Evolutionary conservation across 2,888 invertebrate species (phyloP).

Genomic region (Lamproptera curius): DNA sequence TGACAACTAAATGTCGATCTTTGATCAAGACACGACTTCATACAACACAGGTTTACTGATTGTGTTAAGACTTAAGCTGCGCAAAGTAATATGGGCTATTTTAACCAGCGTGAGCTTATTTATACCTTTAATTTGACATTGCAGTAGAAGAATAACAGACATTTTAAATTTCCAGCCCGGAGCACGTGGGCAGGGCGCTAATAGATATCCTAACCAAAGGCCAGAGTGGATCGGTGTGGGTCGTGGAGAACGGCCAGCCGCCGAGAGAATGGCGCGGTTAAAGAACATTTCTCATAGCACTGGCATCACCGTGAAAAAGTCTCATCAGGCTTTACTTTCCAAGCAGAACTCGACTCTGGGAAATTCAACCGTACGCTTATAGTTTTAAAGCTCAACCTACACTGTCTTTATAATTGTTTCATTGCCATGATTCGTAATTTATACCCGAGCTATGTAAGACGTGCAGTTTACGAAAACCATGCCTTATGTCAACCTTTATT

Average conservation of each 20-base stretch:
- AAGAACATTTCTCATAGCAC: background rate
- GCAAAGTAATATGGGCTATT: too few relatives aligned
- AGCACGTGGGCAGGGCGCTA: slow-evolving; percentile 83
- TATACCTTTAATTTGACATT: too few relatives aligned
- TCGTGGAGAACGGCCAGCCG: slow-evolving; percentile 82
- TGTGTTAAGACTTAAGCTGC: too few relatives aligned
- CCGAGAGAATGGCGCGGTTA: slow-evolving; percentile 79
- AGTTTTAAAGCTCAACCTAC: slow-evolving; percentile 14
- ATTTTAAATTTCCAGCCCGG: slow-evolving; percentile 72
- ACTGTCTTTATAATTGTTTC: background rate
- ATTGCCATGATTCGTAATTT: too few relatives aligned
- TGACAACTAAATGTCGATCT: too few relatives aligned
- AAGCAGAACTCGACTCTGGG: slow-evolving; percentile 9
- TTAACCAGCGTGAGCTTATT: too few relatives aligned
- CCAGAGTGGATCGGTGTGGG: slow-evolving; percentile 85
- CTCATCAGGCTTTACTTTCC: slow-evolving; percentile 3
- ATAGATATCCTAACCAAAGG: slow-evolving; percentile 82
- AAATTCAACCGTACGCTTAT: slow-evolving; percentile 21
- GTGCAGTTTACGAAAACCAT: too few relatives aligned
- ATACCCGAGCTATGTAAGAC: too few relatives aligned
- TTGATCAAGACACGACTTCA: too few relatives aligned
- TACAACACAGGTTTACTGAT: too few relatives aligned
- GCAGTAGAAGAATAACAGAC: too few relatives aligned
- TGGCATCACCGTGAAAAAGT: background rate
- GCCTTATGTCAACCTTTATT: too few relatives aligned